Evolutionary conservation across 2,888 invertebrate species (phyloP).

Genomic region (Epistrophe eligans): DNA sequence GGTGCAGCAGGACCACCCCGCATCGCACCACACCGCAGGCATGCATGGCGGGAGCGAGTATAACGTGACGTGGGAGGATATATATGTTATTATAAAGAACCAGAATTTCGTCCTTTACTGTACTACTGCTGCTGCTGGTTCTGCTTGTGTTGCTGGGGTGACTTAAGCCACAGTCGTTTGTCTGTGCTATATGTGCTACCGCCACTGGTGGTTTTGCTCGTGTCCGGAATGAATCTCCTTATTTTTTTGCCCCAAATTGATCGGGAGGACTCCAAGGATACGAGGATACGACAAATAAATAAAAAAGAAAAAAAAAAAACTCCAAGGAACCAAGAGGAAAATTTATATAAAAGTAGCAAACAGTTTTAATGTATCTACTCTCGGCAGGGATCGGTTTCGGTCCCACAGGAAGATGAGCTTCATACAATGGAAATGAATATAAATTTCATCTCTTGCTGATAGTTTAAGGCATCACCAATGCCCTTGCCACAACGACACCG

Average conservation of each 20-base stretch:
- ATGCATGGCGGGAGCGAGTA: neutral
- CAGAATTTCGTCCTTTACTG: slow-evolving; percentile 16
- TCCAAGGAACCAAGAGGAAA: slow-evolving; percentile 5
- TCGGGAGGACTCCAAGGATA: slow-evolving; percentile 28
- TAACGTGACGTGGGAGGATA: neutral
- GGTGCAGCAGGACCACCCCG: slow-evolving; percentile 16
- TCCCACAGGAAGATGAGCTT: slow-evolving; percentile 47
- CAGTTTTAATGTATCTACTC: slow-evolving; percentile 50
- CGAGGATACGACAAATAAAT: slow-evolving; percentile 3
- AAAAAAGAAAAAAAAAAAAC: neutral
- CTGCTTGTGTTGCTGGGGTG: neutral
- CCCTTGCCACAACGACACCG: slow-evolving; percentile 25
- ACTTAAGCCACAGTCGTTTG: slow-evolving; percentile 57
- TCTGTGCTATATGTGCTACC: slow-evolving; percentile 31
- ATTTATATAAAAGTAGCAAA: slow-evolving; percentile 47
- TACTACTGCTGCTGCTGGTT: neutral
- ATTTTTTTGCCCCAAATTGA: slow-evolving; percentile 47
- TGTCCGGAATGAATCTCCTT: slow-evolving; percentile 44
- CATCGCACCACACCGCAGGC: slow-evolving; percentile 2
- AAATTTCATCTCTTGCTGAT: slow-evolving; percentile 63
- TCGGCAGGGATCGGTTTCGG: slow-evolving; percentile 44
- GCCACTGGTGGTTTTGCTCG: slow-evolving; percentile 43
- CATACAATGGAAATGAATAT: slow-evolving; percentile 55
- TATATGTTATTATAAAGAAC: slow-evolving; percentile 15
- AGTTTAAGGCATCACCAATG: slow-evolving; percentile 47